Percentiles rank a stretch among this genome's conserved stretches.
These are phyloP conservation scores for Phthorimaea operculella DNA, from an alignment of 1,140 invertebrate genomes.

Conservation along the genomic window DNA sequence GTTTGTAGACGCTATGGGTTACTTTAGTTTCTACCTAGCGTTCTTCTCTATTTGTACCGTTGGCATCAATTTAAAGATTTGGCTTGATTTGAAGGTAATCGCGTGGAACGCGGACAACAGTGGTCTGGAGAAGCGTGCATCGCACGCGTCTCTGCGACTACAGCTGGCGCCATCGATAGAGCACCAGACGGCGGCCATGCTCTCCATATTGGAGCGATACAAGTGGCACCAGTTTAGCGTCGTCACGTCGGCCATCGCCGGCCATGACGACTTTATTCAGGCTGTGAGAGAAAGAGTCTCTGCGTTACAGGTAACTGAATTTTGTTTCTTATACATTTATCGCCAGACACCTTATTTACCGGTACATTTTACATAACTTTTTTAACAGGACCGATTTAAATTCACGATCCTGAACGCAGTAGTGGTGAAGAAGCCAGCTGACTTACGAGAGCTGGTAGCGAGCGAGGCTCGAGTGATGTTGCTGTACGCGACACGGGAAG, in stretches of 20 bases:
- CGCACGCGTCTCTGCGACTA: slow-evolving; percentile 84
- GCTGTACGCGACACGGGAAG: slow-evolving; percentile 89
- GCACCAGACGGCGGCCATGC: slow-evolving; percentile 93
- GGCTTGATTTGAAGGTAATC: slow-evolving; percentile 75
- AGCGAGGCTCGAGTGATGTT: slow-evolving; percentile 95
- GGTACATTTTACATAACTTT: neutral
- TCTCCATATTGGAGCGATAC: slow-evolving; percentile 92
- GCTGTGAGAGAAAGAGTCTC: slow-evolving; percentile 88
- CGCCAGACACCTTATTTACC: neutral
- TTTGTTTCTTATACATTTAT: neutral
- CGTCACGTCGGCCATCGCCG: slow-evolving; percentile 92
- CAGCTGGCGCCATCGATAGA: slow-evolving; percentile 94
- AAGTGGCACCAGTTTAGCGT: slow-evolving; percentile 97
- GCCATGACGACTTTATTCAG: slow-evolving; percentile 94
- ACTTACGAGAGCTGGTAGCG: slow-evolving; percentile 81
- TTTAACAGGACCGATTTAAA: slow-evolving; percentile 81
- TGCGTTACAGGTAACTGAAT: slow-evolving; percentile 74
- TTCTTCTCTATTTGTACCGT: neutral
- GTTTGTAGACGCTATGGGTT: neutral
- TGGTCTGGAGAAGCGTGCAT: slow-evolving; percentile 81
- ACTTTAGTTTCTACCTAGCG: neutral
- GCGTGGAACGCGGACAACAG: slow-evolving; percentile 97
- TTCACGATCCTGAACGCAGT: slow-evolving; percentile 88
- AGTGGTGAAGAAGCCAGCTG: slow-evolving; percentile 78
- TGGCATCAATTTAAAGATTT: neutral